Evolutionary conservation across 2,113 vertebrate species (phyloP).

Genomic region (Emydocephalus ijimae): DNA sequence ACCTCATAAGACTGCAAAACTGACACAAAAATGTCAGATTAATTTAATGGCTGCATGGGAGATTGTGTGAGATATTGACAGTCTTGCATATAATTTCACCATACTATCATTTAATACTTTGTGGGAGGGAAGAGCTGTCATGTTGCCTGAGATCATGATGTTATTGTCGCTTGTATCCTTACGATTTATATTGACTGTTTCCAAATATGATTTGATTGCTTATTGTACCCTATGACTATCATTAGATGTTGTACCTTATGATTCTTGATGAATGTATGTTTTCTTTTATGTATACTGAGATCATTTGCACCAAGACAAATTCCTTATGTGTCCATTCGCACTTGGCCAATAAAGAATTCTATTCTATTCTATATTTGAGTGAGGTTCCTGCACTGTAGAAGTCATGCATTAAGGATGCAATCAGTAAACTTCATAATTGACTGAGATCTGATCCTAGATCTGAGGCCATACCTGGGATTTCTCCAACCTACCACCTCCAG

Average conservation of each 20-base stretch:
- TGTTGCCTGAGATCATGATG: not conserved
- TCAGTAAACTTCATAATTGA: not conserved
- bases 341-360: too few species aligned
- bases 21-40: not conserved
- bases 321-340: too few species aligned
- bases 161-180: not conserved
- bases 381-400: not conserved
- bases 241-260: too few species aligned
- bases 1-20: not conserved
- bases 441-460: not conserved
- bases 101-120: not conserved
- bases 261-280: too few species aligned
- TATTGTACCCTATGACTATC: too few species aligned
- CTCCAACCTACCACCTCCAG: not conserved
- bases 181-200: too few species aligned
- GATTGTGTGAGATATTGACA: not conserved
- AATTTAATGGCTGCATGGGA: not conserved
- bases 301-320: too few species aligned
- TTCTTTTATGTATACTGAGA: too few species aligned
- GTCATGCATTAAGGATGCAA: not conserved
- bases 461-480: not conserved
- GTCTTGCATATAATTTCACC: not conserved
- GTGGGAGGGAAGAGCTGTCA: not conserved
- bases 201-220: too few species aligned
- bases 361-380: not conserved